These are phyloP conservation scores for Pomacea canaliculata DNA, from an alignment of 2,888 invertebrate species.

Conservation along the genomic window DNA sequence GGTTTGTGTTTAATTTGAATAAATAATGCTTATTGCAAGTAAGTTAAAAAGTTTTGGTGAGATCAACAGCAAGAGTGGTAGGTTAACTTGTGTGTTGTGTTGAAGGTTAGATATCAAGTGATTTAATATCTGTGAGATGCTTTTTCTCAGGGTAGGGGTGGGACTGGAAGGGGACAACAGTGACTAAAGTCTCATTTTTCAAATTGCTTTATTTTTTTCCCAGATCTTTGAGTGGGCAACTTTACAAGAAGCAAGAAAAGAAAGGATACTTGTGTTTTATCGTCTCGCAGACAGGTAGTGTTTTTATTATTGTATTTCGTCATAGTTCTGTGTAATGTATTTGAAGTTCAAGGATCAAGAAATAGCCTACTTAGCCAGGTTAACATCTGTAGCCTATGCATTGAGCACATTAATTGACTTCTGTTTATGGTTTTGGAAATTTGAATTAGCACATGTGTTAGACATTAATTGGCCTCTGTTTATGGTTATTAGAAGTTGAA, in stretches of 20 bases:
- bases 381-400: not conserved
- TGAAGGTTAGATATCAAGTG: no score
- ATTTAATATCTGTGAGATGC: no score
- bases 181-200: no score
- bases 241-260: slow-evolving; percentile 72
- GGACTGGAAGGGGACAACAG: no score
- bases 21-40: not conserved
- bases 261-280: slow-evolving; percentile 85
- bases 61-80: no score
- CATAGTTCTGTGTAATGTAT: not conserved
- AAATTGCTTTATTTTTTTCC: slow-evolving; percentile 24
- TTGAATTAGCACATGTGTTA: no score
- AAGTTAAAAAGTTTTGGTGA: not conserved
- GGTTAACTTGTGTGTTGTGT: no score
- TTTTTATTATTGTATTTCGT: not conserved
- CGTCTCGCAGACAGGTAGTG: slow-evolving; percentile 69
- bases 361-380: not conserved
- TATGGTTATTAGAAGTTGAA: no score
- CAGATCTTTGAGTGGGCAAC: slow-evolving; percentile 90
- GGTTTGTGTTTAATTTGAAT: slow-evolving; percentile 42
- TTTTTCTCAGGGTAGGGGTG: no score
- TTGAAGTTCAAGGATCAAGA: not conserved
- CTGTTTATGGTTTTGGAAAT: no score
- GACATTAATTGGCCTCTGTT: no score
- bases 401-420: no score